Evolutionary conservation across 1,140 invertebrate genomes (phyloP), one percentile per base, ranked within the genome.

Genomic region (Bombus consobrinus): DNA sequence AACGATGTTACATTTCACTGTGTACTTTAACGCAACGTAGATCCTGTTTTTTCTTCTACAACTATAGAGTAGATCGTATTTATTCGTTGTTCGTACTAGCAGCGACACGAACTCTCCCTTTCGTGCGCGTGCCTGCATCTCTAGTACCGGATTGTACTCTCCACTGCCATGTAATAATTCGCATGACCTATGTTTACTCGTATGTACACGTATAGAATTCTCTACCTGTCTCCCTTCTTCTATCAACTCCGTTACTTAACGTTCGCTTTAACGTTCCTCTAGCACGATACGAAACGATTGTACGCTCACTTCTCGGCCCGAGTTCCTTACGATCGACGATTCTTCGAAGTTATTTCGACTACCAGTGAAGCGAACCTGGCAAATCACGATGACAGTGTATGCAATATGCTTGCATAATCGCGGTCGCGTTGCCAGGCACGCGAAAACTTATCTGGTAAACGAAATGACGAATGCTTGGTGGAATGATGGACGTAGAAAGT

Each of bases 401-500:
- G 25, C 37, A 41, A 64, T n/a, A 28, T 15, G 41, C 37, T 76
- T 82, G 43, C 72, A 12, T 75, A 73, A 85, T 34, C 4, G 4
- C n/a, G 57, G 37, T 47, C 57, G 6, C 53, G 32, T 84, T 47
- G 78, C 78, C 69, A 81, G 64, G n/a, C 28, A 62, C 25, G 71
- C 43, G 73, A 28, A 15, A 75, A 53, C 57, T 82, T 37, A 53
- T 86, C 62, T 89, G 69, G 84, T 83, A 87, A 69, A 59, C 88
- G 72, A 83, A 84, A 75, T 78, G 37, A 62, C 57, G 32, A 69
- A 68, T 47, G 82, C 86, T 87, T 87, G 76, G 25, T 88, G 76
- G 66, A 66, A 74, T 57, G 81, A 78, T 43, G 76, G 68, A 72
- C 69, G 66, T 83, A 83, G 73, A 82, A 71, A 66, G 39, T 85